Evolutionary conservation across 2,888 invertebrate genomes (phyloP).

Genomic region (Lasius platythorax): DNA sequence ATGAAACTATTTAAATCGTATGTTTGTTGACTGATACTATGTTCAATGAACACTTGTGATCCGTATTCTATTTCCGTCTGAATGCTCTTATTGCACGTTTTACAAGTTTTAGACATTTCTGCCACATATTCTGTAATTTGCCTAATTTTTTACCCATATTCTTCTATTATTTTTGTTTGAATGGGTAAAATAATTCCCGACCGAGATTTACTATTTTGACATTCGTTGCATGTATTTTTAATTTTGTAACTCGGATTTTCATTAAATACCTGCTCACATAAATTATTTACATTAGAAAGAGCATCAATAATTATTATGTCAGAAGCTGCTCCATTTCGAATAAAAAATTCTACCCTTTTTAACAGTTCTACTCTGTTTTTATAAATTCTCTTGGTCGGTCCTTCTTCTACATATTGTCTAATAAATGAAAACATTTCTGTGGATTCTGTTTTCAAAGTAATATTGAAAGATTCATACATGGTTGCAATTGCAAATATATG

Average conservation of each 20-base stretch:
- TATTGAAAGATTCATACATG: no score
- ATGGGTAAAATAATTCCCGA: constrained; percentile 12
- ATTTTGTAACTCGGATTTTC: constrained; percentile 14
- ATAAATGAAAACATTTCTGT: no score
- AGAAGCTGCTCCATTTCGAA: neutral
- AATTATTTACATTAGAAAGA: neutral
- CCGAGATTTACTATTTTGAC: neutral
- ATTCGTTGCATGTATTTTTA: neutral
- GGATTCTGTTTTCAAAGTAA: no score
- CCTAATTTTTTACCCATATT: neutral
- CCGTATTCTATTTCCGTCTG: neutral
- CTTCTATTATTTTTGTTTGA: constrained; percentile 10
- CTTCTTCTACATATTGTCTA: no score
- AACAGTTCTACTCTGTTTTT: neutral
- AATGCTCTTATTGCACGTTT: neutral
- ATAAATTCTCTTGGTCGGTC: no score
- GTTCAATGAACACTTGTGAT: neutral
- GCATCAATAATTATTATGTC: neutral
- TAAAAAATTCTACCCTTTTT: neutral
- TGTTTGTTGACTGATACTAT: neutral
- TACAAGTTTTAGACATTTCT: neutral
- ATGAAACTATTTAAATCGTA: neutral
- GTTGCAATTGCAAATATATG: no score
- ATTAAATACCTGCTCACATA: neutral
- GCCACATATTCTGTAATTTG: neutral